Conservation (phyloP, 2,113 vertebrate genomes). For the Deroptyus accipitrinus region DNA sequence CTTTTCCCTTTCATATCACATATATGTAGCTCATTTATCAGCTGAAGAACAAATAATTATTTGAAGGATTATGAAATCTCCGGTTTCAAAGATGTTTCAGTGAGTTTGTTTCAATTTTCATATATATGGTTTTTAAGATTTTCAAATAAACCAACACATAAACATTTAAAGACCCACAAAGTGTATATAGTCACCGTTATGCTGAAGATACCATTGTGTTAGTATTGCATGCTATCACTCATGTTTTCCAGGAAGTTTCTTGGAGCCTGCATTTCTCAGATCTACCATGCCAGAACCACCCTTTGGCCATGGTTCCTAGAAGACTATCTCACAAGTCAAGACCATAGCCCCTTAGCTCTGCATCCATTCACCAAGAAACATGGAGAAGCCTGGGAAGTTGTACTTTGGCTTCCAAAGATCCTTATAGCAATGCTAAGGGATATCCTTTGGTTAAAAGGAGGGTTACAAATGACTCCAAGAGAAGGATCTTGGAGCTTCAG, state of each 20-base stretch:
- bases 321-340: not conserved
- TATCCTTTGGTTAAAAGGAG: not conserved
- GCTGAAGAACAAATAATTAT: not conserved
- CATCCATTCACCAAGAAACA: not conserved
- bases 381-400: not conserved
- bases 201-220: not conserved
- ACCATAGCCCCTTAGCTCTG: not conserved
- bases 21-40: not conserved
- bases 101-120: not conserved
- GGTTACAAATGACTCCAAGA: not conserved
- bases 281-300: fast-evolving
- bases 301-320: not conserved
- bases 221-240: not conserved
- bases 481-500: not conserved
- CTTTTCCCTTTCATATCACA: not conserved
- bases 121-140: not conserved
- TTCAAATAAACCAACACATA: not conserved
- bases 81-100: not conserved
- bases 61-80: not conserved
- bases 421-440: not conserved
- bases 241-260: not conserved
- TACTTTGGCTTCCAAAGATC: not conserved
- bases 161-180: not conserved
- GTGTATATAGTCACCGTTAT: not conserved
- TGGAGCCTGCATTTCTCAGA: not conserved